Base-by-base conservation (phyloP, 2,797 vertebrate genomes). In the Gadopsis bispinosus region DNA sequence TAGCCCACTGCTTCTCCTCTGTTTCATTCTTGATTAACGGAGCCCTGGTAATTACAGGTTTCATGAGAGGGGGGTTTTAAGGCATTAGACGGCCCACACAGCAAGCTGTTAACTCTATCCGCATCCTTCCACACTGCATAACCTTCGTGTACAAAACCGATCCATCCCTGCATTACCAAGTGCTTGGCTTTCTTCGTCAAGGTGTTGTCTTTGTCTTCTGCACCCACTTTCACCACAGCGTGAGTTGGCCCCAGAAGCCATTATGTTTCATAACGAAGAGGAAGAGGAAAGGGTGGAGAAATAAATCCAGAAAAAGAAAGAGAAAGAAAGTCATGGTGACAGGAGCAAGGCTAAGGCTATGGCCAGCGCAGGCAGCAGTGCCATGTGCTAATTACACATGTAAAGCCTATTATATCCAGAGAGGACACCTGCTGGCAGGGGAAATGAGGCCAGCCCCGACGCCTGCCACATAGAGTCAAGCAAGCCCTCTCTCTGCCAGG, bases 301-400 rank as follows among this genome's bases (percentile, higher is more conserved):
- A 81, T 77, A 73, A 75, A 83, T 84, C 6, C 31, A 77, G 76
- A 65, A 75, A 83, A 81, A 79, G 56, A 67, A 80, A 76, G 59
- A 80, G 80, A 87, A 72, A 54, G 83, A 85, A 89, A 87, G 83
- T 86, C 82, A 51, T 58, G 73, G 88, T 86, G 91, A 87, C 87
- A 82, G 87, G 86, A 89, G 77, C 33, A 39, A 79, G 82, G 83
- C 85, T 68, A 69, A 83, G 82, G 88, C 88, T 85, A 54, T 8
- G 77, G 79, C 75, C 76, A 17, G 77, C 55, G 13, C 80, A 93
- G 93, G 94, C 90, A 91, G 93, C 86, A 75, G 90, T 94, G 93
- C 94, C 93, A 96, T 89, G 97, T 98, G 97, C 97, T 98, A 98
- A 98, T 99, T 97, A 97, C 96, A 96, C 93, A 94, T 94, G 93